Base-by-base conservation (phyloP, 2,888 invertebrate species). In the Xylota segnis region DNA sequence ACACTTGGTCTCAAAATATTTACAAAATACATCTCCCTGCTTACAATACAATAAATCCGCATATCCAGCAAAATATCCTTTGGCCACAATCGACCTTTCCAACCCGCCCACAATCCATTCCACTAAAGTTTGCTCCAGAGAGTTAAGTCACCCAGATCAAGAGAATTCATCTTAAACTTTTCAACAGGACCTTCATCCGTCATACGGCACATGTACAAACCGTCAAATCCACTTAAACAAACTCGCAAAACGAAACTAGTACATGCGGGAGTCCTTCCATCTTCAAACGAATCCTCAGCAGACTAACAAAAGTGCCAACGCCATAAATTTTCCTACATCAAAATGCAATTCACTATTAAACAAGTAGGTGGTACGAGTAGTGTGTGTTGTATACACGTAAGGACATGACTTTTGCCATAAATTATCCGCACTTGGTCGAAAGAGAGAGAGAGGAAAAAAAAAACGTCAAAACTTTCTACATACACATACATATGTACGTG, bases 381-480 rank as follows among this genome's bases (percentile, higher is more conserved):
- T 58, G 3, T 37, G 37, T 59, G 58, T 59, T 12, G 34, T 16
- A 58, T 18, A 58, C 47, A 76, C 59, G 68, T 68, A 23, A 59
- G 50, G 68, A 61, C 54, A 68, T 61, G 70, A 61, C 59, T 77
- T 70, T 50, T 61, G 59, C 37, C 77, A 77, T 77, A 77, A 77
- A 77, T 77, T 77, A 77, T 70, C 16, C 52, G 23, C 12, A 32
- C 9, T 34, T 34, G 6, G 6, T 34, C 5, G 34, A 34, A 5
- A 6, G 27, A 43, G 7, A n/a, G n/a, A n/a, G n/a, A n/a, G n/a
- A n/a, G n/a, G n/a, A n/a, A n/a, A n/a, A n/a, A n/a, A n/a, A n/a
- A 63, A 58, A 65, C 47, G 71, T 52, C 52, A 37, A 18, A 66
- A 32, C 6, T 27, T 32, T 14, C 7, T 10, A 63, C 0, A 40